Base-by-base conservation (phyloP, 2,797 vertebrate genomes). In the Acomys russatus region DNA sequence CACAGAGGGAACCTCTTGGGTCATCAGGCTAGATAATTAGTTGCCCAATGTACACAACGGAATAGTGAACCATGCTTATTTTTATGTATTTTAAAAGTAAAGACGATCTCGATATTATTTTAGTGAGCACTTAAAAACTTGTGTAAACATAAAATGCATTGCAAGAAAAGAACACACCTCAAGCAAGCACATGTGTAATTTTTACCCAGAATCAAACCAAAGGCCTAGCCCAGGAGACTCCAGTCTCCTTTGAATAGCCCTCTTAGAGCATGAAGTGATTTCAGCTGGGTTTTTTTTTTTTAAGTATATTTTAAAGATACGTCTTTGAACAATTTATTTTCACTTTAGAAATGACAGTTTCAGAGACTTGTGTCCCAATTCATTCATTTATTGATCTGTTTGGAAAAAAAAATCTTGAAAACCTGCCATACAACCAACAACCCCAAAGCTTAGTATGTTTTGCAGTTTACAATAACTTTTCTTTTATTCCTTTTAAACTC, bases 261-360 rank as follows among this genome's bases (percentile, higher is more conserved):
- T 86, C 66, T 68, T 82, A 79, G 35, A 80, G 35, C 17, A 61
- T 90, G 64, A 63, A 22, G 54, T 79, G 12, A 44, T 74, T 90
- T 86, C 74, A 59, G 6, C 3, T 33, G 30, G 44, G 44, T 44
- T 44, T n/a, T n/a, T 88, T 77, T 35, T 44, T 51, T 30, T 51
- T 90, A 87, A 79, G 23, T 88, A 18, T 71, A 94, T 94, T 92
- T 96, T 71, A 88, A 77, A 87, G 89, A 76, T 35, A 68, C 0
- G 49, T 33, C 22, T 84, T 89, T 95, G 2, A 87, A 3, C 77
- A 61, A 82, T 54, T 74, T 68, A 35, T 38, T 56, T 78, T 92
- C n/a, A 70, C 2, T 71, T 94, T 87, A 71, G 84, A 89, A 94
- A 22, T 88, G 56, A 70, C 70, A 73, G 54, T 92, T 94, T 89